These are phyloP conservation scores for Pelecanoides urinatrix DNA, from an alignment of 2,113 vertebrate species.

Conservation along the genomic window DNA sequence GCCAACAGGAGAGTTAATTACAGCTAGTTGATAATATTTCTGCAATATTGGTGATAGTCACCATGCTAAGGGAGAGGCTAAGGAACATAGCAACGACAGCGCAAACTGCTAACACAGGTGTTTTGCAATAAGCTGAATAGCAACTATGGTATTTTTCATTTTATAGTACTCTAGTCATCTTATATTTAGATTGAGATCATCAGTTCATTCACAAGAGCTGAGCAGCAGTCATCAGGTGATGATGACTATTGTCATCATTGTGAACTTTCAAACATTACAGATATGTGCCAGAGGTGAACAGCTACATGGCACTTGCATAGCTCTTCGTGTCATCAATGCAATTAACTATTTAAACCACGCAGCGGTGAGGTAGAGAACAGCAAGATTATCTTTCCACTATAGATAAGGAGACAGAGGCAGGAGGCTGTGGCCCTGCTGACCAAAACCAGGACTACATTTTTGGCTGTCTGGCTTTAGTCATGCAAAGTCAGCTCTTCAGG, in stretches of 20 bases:
- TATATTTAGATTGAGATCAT: neutral
- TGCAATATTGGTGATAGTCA: neutral
- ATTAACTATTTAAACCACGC: neutral
- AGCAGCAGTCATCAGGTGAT: neutral
- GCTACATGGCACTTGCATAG: neutral
- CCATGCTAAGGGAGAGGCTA: neutral
- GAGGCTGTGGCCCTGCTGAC: neutral
- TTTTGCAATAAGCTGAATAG: neutral
- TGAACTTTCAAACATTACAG: neutral
- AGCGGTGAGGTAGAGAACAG: neutral
- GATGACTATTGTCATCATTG: neutral
- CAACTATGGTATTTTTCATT: neutral
- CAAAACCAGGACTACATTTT: neutral
- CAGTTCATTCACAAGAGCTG: neutral
- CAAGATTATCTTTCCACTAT: neutral
- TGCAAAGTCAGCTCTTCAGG: neutral
- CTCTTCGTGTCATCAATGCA: neutral
- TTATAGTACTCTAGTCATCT: neutral
- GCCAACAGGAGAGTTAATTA: neutral
- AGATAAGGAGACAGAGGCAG: neutral
- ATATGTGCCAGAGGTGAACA: neutral
- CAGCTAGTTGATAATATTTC: neutral
- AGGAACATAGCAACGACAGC: neutral
- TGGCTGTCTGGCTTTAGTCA: neutral
- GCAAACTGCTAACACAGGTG: neutral